Percentiles rank a stretch among this genome's conserved stretches.
phyloP scores from a whole-genome alignment of 1,140 invertebrate genomes.

The Cataglyphis hispanica region DNA sequence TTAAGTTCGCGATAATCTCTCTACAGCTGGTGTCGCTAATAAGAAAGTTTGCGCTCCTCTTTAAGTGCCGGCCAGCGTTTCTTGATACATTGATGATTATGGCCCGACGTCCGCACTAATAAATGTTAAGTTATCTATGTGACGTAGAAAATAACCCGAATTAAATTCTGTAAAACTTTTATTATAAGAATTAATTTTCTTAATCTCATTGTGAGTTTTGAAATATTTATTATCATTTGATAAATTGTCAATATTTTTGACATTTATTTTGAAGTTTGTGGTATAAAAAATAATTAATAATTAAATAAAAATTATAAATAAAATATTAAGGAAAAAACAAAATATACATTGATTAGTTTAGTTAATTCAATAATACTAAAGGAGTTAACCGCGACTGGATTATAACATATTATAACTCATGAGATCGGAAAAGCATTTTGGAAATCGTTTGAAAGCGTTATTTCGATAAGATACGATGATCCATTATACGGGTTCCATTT shows the following conservation, averaged over 20 bases:
- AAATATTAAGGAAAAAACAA: background rate
- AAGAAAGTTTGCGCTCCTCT: conserved; percentile 47
- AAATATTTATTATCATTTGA: background rate
- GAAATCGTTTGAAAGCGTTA: conserved; percentile 48
- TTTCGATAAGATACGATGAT: conserved; percentile 59
- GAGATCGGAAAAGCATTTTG: conserved; percentile 60
- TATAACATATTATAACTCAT: conserved; percentile 29
- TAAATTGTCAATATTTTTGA: background rate
- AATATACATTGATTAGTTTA: background rate
- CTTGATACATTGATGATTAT: conserved; percentile 29
- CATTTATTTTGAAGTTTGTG: background rate
- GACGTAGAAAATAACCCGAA: background rate
- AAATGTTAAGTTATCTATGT: background rate
- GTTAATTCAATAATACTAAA: conserved; percentile 31
- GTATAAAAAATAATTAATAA: background rate
- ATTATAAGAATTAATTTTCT: background rate
- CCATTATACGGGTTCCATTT: conserved; percentile 56
- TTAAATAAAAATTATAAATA: background rate
- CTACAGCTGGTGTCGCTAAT: conserved; percentile 52
- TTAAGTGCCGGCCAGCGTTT: conserved; percentile 14
- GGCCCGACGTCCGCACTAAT: background rate
- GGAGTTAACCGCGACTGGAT: conserved; percentile 15
- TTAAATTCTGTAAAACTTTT: background rate
- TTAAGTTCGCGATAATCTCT: conserved; percentile 60
- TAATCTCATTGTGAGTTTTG: background rate